Conservation (phyloP, 2,797 vertebrate genomes). For the Pantherophis vulpinus region DNA sequence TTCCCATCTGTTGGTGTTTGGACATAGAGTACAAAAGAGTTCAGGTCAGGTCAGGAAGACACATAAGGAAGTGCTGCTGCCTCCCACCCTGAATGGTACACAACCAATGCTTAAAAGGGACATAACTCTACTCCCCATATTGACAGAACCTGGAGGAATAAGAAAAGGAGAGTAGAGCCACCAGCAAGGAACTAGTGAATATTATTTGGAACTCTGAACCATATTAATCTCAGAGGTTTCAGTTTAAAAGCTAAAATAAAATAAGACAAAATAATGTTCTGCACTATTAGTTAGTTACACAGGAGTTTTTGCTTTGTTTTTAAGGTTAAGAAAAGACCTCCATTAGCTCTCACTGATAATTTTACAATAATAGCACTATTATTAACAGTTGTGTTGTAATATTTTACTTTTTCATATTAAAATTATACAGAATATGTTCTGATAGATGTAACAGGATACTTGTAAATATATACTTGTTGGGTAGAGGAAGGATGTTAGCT, state of each 20-base stretch:
- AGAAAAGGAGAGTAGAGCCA: not conserved
- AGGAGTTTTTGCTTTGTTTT: not conserved
- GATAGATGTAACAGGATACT: not conserved
- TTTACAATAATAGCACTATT: not conserved
- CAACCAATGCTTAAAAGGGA: not conserved
- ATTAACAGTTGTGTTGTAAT: not conserved
- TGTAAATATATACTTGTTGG: not conserved
- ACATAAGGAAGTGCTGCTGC: not conserved
- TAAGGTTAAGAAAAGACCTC: not conserved
- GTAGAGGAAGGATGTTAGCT: not conserved
- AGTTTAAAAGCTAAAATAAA: not conserved
- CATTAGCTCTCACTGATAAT: not conserved
- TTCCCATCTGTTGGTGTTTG: constrained; percentile 29
- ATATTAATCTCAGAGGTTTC: not conserved
- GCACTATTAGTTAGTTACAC: not conserved
- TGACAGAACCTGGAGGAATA: not conserved
- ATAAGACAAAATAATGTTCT: not conserved
- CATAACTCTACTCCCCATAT: not conserved
- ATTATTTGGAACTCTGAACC: not conserved
- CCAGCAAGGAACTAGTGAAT: not conserved
- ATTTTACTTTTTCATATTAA: not conserved
- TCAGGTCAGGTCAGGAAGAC: not conserved
- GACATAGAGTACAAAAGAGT: constrained; percentile 13
- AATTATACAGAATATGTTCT: not conserved
- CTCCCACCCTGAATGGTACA: not conserved